Evolutionary conservation across 2,888 invertebrate genomes (phyloP).

Genomic region (Hirtodrosophila histrioides): DNA sequence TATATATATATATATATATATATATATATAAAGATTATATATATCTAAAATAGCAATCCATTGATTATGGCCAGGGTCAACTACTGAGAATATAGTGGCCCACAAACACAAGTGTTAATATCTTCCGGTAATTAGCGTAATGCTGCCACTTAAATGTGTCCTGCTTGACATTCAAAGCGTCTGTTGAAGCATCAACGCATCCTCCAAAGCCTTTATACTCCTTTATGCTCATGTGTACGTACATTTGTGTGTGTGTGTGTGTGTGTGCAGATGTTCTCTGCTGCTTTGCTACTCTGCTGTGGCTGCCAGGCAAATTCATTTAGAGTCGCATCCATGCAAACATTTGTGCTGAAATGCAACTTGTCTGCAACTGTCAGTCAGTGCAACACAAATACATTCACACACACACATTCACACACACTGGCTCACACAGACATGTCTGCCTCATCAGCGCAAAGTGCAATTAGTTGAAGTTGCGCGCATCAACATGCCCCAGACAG

Average conservation of each 20-base stretch:
- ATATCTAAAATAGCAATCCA: neutral
- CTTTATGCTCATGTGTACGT: conserved; percentile 4
- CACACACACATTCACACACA: conserved; percentile 12
- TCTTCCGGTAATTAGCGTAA: conserved; percentile 80
- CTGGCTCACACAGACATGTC: conserved; percentile 44
- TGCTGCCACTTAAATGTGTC: conserved; percentile 69
- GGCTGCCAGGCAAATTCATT: conserved; percentile 69
- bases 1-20: too few species aligned
- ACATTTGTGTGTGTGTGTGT: conserved; percentile 4
- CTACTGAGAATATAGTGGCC: conserved; percentile 24
- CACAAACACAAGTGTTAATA: conserved; percentile 78
- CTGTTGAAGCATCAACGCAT: conserved; percentile 55
- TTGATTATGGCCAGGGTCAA: conserved; percentile 55
- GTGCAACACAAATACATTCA: conserved; percentile 40
- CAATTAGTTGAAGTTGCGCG: conserved; percentile 80
- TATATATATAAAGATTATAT: too few species aligned
- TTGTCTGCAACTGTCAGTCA: conserved; percentile 78
- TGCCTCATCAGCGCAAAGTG: conserved; percentile 75
- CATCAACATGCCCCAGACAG: conserved; percentile 69
- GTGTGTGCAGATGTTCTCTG: conserved; percentile 20
- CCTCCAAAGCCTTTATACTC: conserved; percentile 28
- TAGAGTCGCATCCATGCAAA: conserved; percentile 74
- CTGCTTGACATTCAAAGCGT: conserved; percentile 76
- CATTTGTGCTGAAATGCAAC: conserved; percentile 80
- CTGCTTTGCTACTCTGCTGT: neutral